phyloP scores from a whole-genome alignment of 2,113 vertebrate genomes.

The Psittacula cyanocephala region DNA sequence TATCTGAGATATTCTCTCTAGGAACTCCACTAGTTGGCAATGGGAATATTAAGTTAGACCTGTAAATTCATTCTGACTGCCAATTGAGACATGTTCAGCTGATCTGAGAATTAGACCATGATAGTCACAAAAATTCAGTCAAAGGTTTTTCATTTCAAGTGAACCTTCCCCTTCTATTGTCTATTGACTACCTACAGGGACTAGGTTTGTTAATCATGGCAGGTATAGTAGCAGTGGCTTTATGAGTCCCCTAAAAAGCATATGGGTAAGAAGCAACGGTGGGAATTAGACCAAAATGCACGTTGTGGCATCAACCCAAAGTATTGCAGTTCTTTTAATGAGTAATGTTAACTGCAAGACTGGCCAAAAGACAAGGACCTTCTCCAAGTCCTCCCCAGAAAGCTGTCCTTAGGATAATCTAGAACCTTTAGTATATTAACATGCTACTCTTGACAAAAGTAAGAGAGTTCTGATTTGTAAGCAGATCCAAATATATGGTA shows the following conservation, averaged over 20 bases:
- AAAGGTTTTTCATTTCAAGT: neutral
- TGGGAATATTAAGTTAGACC: neutral
- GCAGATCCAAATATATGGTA: neutral
- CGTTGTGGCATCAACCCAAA: neutral
- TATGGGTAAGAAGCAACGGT: neutral
- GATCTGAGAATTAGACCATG: neutral
- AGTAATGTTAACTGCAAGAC: too few relatives aligned
- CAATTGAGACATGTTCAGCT: neutral
- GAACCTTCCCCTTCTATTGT: fast-evolving
- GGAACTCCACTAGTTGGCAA: neutral
- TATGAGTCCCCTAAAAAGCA: neutral
- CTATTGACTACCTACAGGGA: neutral
- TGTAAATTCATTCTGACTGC: neutral
- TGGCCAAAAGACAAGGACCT: neutral
- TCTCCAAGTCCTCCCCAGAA: neutral
- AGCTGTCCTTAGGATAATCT: neutral
- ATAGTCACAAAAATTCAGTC: neutral
- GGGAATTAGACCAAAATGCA: neutral
- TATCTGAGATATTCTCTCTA: neutral
- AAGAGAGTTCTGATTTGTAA: neutral
- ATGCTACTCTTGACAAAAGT: neutral
- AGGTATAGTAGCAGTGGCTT: neutral
- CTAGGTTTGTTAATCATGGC: neutral
- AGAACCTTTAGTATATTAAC: neutral
- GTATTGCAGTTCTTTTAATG: neutral